These are phyloP conservation scores for Folsomia candida DNA, from an alignment of 2,888 invertebrate species.

Conservation along the genomic window DNA sequence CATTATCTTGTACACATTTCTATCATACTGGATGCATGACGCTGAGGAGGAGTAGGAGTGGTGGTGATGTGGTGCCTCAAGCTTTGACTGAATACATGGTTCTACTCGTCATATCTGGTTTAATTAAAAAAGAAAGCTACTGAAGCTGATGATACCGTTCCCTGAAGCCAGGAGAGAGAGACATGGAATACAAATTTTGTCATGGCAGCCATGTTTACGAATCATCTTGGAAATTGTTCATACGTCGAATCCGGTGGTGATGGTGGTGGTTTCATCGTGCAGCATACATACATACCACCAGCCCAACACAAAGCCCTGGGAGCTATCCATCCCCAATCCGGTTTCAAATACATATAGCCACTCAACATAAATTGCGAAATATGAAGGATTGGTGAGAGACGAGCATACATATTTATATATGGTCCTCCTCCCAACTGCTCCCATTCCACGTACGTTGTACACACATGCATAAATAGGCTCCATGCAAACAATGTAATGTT, in stretches of 20 bases:
- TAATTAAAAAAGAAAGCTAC: constrained; percentile 6
- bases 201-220: background rate
- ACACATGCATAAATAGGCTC: background rate
- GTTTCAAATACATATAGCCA: background rate
- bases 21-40: too few relatives aligned
- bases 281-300: too few relatives aligned
- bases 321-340: background rate
- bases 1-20: too few relatives aligned
- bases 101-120: background rate
- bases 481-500: background rate
- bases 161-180: background rate
- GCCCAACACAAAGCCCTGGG: background rate
- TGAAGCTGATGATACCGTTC: background rate
- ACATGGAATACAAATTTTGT: constrained; percentile 1
- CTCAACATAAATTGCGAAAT: background rate
- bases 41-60: too few relatives aligned
- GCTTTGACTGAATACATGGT: too few relatives aligned
- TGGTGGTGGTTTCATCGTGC: background rate
- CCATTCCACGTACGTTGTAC: background rate
- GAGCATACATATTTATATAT: background rate
- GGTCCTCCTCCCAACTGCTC: background rate
- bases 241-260: constrained; percentile 6
- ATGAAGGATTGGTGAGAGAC: background rate
- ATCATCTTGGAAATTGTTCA: constrained; percentile 10
- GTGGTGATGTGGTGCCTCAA: too few relatives aligned